A percentile compares a stretch with the other conserved stretches of the same genome.
Conservation (phyloP, 2,888 invertebrate species). For the Parochlus steinenii region DNA sequence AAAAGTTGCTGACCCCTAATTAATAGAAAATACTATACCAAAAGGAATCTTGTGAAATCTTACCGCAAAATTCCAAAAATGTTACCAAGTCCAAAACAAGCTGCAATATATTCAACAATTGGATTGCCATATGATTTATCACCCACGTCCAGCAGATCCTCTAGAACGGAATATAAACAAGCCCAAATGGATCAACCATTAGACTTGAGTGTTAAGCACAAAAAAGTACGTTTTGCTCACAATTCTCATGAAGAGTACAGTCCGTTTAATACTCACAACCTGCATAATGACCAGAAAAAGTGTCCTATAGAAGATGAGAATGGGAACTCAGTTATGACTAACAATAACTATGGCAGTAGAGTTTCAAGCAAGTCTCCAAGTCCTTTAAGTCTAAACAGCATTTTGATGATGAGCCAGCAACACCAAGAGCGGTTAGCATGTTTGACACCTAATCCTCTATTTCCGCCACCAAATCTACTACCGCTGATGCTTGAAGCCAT, state of each 20-base stretch:
- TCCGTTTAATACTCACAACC: slow-evolving; percentile 31
- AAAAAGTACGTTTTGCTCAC: slow-evolving; percentile 43
- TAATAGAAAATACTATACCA: no score
- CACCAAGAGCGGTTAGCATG: slow-evolving; percentile 16
- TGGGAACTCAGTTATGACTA: slow-evolving; percentile 50
- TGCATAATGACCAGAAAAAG: slow-evolving; percentile 15
- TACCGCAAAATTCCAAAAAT: no score
- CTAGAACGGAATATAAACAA: no score
- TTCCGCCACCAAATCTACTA: slow-evolving; percentile 41
- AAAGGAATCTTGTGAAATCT: no score
- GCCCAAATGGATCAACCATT: slow-evolving; percentile 74
- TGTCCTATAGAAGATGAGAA: slow-evolving; percentile 62
- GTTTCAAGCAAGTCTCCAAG: slow-evolving; percentile 31
- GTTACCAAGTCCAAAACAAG: slow-evolving; percentile 58
- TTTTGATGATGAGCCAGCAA: no score
- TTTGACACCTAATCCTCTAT: no score
- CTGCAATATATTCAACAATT: slow-evolving; percentile 48
- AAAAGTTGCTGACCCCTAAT: no score
- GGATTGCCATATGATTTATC: slow-evolving; percentile 57
- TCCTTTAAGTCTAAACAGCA: slow-evolving; percentile 26
- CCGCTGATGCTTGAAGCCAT: slow-evolving; percentile 56
- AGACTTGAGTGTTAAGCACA: slow-evolving; percentile 72
- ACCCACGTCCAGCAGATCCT: slow-evolving; percentile 19
- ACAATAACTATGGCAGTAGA: slow-evolving; percentile 6
- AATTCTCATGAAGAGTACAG: no score